Evolutionary conservation across 1,140 invertebrate species (phyloP), one percentile per base, ranked within the genome.

Genomic region (Chrysoperla carnea): DNA sequence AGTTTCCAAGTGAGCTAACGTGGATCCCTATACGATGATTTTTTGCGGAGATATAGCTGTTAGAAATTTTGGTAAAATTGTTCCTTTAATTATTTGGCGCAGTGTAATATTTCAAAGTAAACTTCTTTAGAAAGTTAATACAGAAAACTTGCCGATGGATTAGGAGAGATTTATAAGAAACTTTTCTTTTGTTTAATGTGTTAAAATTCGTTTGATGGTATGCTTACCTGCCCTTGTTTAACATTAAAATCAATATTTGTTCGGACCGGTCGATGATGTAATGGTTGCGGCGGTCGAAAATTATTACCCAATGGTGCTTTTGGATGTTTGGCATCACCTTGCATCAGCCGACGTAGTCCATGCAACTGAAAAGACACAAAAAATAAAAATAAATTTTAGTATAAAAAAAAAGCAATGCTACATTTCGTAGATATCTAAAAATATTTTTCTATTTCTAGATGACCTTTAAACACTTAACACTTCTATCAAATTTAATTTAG

Each of bases 231-330:
- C 75, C 31, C 31, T 70, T 79, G 72, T 67, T 74, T 76, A 56
- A 79, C 67, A 53, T 78, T 80, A 62, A 95, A 93, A 64, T 95
- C 87, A 59, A 96, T 95, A 66, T 95, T 95, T 40, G 92, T 95
- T 58, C 91, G 72, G 39, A 95, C 78, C 11, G 88, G 84, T 49
- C 91, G 73, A 64, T 91, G 84, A 64, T 94, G 81, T 15, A 94
- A 69, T 27, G 81, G 78, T 58, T 93, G 88, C 2, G 83, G 76
- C 23, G 89, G 89, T 58, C 92, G 72, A 59, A 83, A 87, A 67
- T 96, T 96, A 69, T 92, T 91, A 47, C 86, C 87, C 53, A 95
- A 70, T 12, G 86, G 84, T 40, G 86, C 85, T 64, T 88, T 90
- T 9, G 85, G 81, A 59, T 83, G 76, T 50, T 76, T 73, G 47